phyloP scores from a whole-genome alignment of 2,113 vertebrate genomes.

The Xenotilapia longispinis region DNA sequence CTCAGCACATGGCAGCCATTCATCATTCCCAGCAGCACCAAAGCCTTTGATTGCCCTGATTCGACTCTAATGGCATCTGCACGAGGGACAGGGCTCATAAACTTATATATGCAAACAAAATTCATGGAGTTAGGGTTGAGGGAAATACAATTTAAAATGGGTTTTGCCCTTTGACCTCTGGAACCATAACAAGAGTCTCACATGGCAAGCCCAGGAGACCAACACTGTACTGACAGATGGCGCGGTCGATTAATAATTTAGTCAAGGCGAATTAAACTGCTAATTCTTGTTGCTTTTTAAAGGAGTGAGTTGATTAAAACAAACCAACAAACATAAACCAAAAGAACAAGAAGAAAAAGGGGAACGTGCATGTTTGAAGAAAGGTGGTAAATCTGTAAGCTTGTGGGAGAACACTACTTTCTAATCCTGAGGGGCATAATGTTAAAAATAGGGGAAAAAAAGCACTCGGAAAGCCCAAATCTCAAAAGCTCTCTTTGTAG shows the following conservation, averaged over 20 bases:
- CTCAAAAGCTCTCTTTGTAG: not conserved
- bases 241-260: conserved; percentile 38
- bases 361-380: not conserved
- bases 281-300: conserved; percentile 17
- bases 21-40: conserved; percentile 33
- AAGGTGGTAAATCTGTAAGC: not conserved
- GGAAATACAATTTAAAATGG: conserved; percentile 25
- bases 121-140: not conserved
- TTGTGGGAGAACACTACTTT: not conserved
- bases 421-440: not conserved
- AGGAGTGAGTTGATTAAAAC: not conserved
- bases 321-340: not conserved
- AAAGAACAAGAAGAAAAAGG: not conserved
- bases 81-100: not conserved
- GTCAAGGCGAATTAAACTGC: conserved; percentile 30
- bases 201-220: conserved; percentile 30
- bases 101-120: conserved; percentile 16
- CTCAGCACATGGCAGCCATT: conserved; percentile 59
- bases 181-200: conserved; percentile 40
- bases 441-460: not conserved
- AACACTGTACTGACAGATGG: conserved; percentile 36
- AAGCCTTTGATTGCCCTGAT: conserved; percentile 43
- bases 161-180: conserved; percentile 32
- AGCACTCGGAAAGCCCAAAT: not conserved
- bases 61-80: not conserved